phyloP scores from a whole-genome alignment of 2,113 vertebrate genomes.

The Trinectes maculatus region DNA sequence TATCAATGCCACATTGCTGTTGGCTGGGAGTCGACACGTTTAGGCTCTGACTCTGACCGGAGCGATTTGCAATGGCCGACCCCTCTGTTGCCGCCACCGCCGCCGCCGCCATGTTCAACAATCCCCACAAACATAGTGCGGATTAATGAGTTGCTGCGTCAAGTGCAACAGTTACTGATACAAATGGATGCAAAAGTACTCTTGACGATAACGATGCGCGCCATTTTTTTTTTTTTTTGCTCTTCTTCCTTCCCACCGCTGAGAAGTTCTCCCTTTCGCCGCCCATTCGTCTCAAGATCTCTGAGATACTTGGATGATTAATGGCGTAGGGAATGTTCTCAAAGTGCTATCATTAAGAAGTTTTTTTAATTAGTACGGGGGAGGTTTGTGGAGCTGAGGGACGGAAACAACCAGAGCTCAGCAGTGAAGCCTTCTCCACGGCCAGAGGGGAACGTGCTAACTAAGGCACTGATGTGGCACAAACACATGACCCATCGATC shows the following conservation, averaged over 20 bases:
- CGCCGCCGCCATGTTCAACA: constrained; percentile 55
- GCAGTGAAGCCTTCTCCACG: constrained; percentile 23
- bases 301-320: constrained; percentile 54
- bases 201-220: constrained; percentile 55
- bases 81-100: constrained; percentile 9
- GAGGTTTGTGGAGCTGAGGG: constrained; percentile 27
- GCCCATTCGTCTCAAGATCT: constrained; percentile 52
- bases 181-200: constrained; percentile 52
- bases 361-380: constrained; percentile 63
- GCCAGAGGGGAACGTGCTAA: constrained; percentile 40
- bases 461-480: constrained; percentile 50
- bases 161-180: constrained; percentile 57
- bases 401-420: constrained; percentile 27
- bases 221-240: constrained; percentile 16
- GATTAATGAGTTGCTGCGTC: constrained; percentile 56
- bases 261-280: constrained; percentile 25
- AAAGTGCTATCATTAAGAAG: constrained; percentile 57
- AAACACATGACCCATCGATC: constrained; percentile 32
- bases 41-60: constrained; percentile 6
- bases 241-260: neutral
- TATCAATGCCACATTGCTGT: constrained; percentile 64
- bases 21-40: constrained; percentile 32
- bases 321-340: constrained; percentile 43
- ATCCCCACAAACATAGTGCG: constrained; percentile 44
- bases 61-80: constrained; percentile 22